Conservation (phyloP, 2,113 vertebrate genomes). For the Platichthys flesus region DNA sequence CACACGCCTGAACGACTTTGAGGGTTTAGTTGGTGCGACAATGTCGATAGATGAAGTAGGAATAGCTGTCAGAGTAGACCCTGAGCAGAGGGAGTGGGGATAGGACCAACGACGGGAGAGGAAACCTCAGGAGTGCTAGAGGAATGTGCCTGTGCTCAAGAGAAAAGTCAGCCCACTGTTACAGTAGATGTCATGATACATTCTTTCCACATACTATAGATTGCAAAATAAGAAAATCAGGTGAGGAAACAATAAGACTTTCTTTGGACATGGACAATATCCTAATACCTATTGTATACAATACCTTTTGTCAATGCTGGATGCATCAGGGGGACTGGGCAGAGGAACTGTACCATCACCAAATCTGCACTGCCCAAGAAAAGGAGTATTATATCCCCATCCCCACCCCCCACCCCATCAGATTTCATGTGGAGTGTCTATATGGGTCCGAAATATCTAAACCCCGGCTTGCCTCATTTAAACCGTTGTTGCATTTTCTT, state of each 20-base stretch:
- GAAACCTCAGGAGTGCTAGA: constrained; percentile 22
- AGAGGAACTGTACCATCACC: background rate
- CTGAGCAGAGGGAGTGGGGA: constrained; percentile 37
- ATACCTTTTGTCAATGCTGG: background rate
- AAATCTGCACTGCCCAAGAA: background rate
- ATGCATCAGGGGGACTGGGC: background rate
- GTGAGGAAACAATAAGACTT: background rate
- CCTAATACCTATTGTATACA: too few species aligned
- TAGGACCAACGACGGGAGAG: constrained; percentile 14
- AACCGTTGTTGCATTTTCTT: background rate
- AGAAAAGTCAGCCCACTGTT: constrained; percentile 1
- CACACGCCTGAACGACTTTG: constrained; percentile 48
- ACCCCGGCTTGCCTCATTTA: background rate
- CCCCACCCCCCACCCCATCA: too few species aligned
- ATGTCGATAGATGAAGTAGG: constrained; percentile 46
- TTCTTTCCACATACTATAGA: too few species aligned
- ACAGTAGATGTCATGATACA: background rate
- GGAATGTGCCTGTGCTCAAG: constrained; percentile 20
- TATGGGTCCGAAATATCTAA: background rate
- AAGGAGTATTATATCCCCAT: background rate
- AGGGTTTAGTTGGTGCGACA: constrained; percentile 45
- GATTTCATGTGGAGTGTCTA: background rate
- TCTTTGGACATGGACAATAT: too few species aligned
- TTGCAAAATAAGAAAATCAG: too few species aligned
- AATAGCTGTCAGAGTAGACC: constrained; percentile 47